Evolutionary conservation across 2,888 invertebrate species (phyloP).

Genomic region (Stenichneumon culpator): DNA sequence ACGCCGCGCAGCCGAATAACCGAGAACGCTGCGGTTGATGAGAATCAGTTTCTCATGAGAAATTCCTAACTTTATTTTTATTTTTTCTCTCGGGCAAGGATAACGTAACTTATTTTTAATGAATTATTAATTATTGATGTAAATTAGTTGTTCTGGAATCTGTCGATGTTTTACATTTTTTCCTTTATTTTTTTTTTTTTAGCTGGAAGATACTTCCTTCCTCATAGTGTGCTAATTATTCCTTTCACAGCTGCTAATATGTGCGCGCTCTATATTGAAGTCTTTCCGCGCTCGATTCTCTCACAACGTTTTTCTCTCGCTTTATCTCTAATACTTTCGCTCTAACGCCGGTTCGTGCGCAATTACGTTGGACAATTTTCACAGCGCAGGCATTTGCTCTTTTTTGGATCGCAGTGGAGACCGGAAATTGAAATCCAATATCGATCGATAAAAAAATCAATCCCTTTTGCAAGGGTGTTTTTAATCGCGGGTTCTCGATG

Average conservation of each 20-base stretch:
- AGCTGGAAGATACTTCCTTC: conserved; percentile 46
- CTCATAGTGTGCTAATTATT: conserved; percentile 45
- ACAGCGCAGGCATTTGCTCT: not conserved
- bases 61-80: not conserved
- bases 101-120: conserved; percentile 11
- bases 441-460: not conserved
- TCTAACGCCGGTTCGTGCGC: conserved; percentile 1
- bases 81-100: not conserved
- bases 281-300: conserved; percentile 16
- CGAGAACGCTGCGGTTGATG: conserved; percentile 4
- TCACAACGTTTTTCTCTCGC: conserved; percentile 48
- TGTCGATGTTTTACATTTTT: not conserved
- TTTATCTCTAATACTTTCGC: conserved; percentile 48
- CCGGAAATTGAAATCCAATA: not conserved
- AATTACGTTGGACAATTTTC: not conserved
- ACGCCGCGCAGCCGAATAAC: not conserved
- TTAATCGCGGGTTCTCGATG: no score
- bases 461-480: no score
- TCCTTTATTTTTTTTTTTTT: not conserved
- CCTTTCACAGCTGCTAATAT: conserved; percentile 2
- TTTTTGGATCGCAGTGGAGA: not conserved
- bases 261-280: conserved; percentile 8
- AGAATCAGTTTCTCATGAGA: conserved; percentile 49
- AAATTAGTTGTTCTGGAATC: not conserved
- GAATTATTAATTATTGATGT: not conserved